Evolutionary conservation across 2,888 invertebrate genomes (phyloP).

Genomic region (Rambutsinella grinnellia): DNA sequence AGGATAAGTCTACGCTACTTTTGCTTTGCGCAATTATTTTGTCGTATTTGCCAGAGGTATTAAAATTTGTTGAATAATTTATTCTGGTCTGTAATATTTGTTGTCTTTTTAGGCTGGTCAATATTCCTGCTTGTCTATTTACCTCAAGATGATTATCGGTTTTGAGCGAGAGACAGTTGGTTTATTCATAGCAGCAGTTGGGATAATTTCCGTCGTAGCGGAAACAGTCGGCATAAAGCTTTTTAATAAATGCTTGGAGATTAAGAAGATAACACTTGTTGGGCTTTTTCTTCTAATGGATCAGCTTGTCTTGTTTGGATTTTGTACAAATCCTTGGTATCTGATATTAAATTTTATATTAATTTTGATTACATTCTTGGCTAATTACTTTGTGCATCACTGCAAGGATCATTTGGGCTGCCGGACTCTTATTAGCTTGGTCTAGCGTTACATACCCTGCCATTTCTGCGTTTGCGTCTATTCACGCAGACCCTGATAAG

Average conservation of each 20-base stretch:
- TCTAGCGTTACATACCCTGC: slow-evolving; percentile 99
- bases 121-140: slow-evolving; percentile 99
- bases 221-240: slow-evolving; percentile 84
- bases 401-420: slow-evolving; percentile 98
- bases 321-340: slow-evolving; percentile 95
- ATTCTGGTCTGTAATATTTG: too few relatives aligned
- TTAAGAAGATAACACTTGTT: slow-evolving; percentile 97
- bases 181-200: slow-evolving; percentile 87
- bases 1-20: slow-evolving; percentile 94
- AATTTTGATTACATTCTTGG: not conserved
- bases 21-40: slow-evolving; percentile 97
- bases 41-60: slow-evolving; percentile 92
- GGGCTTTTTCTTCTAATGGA: slow-evolving; percentile 96
- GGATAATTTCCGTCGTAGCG: slow-evolving; percentile 84
- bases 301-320: slow-evolving; percentile 97
- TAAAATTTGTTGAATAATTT: not conserved
- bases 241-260: slow-evolving; percentile 88
- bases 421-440: slow-evolving; percentile 94
- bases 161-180: slow-evolving; percentile 96
- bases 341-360: too few relatives aligned
- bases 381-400: slow-evolving; percentile 9
- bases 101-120: slow-evolving; percentile 79
- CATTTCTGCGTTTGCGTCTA: slow-evolving; percentile 97
- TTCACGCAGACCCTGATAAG: slow-evolving; percentile 97
- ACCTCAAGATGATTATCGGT: slow-evolving; percentile 95